A percentile compares a stretch with the other conserved stretches of the same genome.
phyloP scores from a whole-genome alignment of 2,888 invertebrate genomes.

The Globia sparganii region DNA sequence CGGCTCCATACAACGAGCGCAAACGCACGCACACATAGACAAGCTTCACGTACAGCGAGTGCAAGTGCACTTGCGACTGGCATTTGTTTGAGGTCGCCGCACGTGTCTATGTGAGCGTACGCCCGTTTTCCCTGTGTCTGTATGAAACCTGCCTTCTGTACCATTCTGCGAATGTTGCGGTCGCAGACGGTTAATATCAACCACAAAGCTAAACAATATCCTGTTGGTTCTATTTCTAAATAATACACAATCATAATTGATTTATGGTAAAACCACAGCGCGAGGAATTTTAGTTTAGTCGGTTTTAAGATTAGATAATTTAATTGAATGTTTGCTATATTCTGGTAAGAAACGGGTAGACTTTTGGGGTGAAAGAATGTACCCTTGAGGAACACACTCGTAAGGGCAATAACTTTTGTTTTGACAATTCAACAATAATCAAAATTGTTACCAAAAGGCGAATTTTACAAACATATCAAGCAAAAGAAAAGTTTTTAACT shows the following conservation, averaged over 20 bases:
- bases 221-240: conserved; percentile 44
- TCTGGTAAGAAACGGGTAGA: neutral
- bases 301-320: conserved; percentile 15
- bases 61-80: neutral
- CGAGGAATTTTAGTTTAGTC: conserved; percentile 12
- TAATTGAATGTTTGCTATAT: neutral
- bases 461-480: neutral
- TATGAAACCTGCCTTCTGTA: conserved; percentile 11
- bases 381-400: neutral
- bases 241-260: conserved; percentile 54
- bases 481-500: too few relatives aligned
- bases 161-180: neutral
- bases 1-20: neutral
- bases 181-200: conserved; percentile 36
- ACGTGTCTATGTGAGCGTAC: neutral
- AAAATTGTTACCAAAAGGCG: neutral
- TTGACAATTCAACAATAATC: neutral
- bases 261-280: conserved; percentile 51
- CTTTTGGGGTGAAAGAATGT: neutral
- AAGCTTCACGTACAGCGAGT: neutral
- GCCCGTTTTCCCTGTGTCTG: neutral
- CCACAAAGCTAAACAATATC: conserved; percentile 53
- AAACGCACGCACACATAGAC: neutral
- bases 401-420: neutral
- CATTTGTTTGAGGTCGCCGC: neutral